Percentiles rank a stretch among this genome's conserved stretches.
Conservation (phyloP, 2,797 vertebrate species). For the Siniperca obscura region DNA sequence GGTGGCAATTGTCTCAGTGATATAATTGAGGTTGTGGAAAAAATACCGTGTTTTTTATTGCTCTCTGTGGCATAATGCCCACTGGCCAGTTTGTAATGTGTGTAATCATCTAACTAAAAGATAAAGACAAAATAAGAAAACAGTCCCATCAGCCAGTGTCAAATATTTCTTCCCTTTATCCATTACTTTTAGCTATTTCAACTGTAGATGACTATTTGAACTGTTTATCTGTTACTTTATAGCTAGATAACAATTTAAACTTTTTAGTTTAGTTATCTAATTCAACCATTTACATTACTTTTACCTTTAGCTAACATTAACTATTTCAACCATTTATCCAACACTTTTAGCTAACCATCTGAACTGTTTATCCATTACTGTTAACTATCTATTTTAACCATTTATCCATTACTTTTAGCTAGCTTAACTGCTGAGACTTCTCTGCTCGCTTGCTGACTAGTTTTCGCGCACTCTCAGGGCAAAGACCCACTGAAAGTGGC, state of each 20-base stretch:
- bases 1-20: constrained; percentile 71
- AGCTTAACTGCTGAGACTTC: background rate
- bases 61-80: constrained; percentile 49
- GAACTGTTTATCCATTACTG: background rate
- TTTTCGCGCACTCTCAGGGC: too few species aligned
- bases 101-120: constrained; percentile 37
- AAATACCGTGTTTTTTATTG: constrained; percentile 65
- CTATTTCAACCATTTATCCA: background rate
- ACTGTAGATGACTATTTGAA: background rate
- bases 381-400: background rate
- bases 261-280: background rate
- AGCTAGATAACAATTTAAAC: background rate
- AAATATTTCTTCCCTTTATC: background rate
- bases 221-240: too few species aligned
- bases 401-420: too few species aligned
- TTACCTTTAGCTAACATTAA: background rate
- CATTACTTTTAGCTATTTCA: background rate
- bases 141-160: background rate
- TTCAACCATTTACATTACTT: background rate
- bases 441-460: too few species aligned
- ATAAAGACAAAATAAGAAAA: constrained; percentile 18
- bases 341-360: background rate
- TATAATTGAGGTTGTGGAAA: constrained; percentile 68
- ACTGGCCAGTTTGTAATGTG: constrained; percentile 44
- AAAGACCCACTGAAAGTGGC: background rate